Conservation (phyloP, 1,140 invertebrate genomes). For the Cotesia glomerata region DNA sequence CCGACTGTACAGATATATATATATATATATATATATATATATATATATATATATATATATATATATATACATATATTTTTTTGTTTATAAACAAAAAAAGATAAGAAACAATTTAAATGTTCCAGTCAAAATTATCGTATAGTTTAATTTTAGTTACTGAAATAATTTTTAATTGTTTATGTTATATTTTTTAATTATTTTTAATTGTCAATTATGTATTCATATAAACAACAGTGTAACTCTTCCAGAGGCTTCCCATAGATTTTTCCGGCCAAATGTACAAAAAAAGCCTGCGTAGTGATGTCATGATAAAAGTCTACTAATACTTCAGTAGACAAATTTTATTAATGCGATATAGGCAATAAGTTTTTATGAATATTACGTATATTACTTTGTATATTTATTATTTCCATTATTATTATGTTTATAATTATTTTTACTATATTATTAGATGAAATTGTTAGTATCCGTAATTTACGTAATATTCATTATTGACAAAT, state of each 20-base stretch:
- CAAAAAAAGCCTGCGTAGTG: constrained; percentile 54
- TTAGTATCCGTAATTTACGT: constrained; percentile 42
- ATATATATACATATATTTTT: constrained; percentile 30
- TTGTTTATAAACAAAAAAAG: background rate
- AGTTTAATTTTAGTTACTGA: background rate
- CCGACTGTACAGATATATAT: constrained; percentile 22
- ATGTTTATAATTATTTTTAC: constrained; percentile 40
- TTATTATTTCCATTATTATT: background rate
- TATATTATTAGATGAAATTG: constrained; percentile 43
- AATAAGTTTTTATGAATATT: constrained; percentile 33
- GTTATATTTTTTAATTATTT: background rate
- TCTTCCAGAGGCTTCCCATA: constrained; percentile 54
- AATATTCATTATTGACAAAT: constrained; percentile 44
- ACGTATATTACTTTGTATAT: constrained; percentile 20
- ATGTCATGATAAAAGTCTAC: constrained; percentile 39
- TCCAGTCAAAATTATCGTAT: background rate
- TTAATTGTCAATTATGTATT: background rate
- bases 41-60: constrained; percentile 21
- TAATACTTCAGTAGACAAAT: constrained; percentile 44
- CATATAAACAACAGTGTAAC: constrained; percentile 4
- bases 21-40: constrained; percentile 26
- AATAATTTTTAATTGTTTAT: background rate
- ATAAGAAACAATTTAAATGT: too few relatives aligned
- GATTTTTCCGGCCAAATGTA: constrained; percentile 56
- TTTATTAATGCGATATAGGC: constrained; percentile 18